Conservation (phyloP, 2,888 invertebrate species). For the Lasius platythorax region DNA sequence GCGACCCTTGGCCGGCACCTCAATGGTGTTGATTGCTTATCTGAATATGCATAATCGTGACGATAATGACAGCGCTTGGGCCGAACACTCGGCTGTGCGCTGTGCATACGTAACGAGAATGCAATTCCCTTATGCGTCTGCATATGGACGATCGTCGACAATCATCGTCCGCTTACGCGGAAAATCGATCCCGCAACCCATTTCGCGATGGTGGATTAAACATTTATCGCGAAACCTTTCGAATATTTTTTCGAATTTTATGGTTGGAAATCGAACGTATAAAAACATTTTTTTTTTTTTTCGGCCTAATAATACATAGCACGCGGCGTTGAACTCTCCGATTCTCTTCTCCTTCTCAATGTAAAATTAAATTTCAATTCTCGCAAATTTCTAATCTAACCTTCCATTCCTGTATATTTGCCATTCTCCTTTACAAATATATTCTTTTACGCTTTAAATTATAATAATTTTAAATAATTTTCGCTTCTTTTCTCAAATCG, state of each 20-base stretch:
- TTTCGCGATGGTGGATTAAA: neutral
- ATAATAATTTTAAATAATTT: neutral
- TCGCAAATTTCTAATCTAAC: too few relatives aligned
- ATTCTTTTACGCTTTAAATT: neutral
- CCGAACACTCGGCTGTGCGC: slow-evolving; percentile 66
- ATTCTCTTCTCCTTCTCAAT: neutral
- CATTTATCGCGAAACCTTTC: neutral
- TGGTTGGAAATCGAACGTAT: neutral
- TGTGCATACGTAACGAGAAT: slow-evolving; percentile 73
- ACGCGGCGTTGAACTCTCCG: neutral
- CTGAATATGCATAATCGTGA: slow-evolving; percentile 75
- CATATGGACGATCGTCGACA: slow-evolving; percentile 67
- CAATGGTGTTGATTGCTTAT: slow-evolving; percentile 77
- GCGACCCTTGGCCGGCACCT: slow-evolving; percentile 65
- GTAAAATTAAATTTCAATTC: neutral
- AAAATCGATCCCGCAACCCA: neutral
- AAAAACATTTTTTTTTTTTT: neutral
- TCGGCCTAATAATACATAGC: neutral
- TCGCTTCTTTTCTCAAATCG: neutral
- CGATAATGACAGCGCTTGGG: slow-evolving; percentile 70
- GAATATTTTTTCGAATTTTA: neutral
- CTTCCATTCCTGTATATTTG: neutral
- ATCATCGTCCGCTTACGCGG: slow-evolving; percentile 52
- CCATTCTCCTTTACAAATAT: neutral
- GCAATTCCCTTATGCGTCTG: slow-evolving; percentile 72